Evolutionary conservation across 2,113 vertebrate genomes (phyloP), one percentile per base, ranked within the genome.

Genomic region (Saccopteryx leptura): DNA sequence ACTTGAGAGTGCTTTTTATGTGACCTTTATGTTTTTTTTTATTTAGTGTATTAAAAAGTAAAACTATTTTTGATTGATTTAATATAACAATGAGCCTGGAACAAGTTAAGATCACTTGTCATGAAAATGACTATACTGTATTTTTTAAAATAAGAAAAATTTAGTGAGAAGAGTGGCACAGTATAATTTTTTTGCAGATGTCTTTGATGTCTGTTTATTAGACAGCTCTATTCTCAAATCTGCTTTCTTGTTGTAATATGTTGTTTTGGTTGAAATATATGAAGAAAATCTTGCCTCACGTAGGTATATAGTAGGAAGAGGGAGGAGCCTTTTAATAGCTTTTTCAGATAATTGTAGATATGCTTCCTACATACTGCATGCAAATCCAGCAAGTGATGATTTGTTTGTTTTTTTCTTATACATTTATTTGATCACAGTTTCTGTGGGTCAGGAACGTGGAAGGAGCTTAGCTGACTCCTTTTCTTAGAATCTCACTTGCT

Each of bases 101-200:
- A 76, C 9, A 79, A 81, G 33, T 54, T 50, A 26, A 91, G 52
- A 75, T 76, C 2, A n/a, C 14, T 72, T 85, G 75, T 83, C 48
- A 68, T 83, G 31, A 82, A 92, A 91, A 72, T 60, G 63, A 72
- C 19, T 84, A 13, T 72, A 72, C 19, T 84, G 10, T 72, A 52
- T 88, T 33, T 74, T 61, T 54, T 50, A 95, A 93, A 95, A 71
- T 58, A 63, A 91, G 17, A 21, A 72, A 79, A 26, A 28, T 50
- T 19, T 82, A 52, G 14, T 56, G 61, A 74, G 60, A 74, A 85
- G 54, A 31, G 14, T 72, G 74, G 11, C 46, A 31, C 12, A 31
- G 4, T 9, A 0, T 85, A 85, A 15, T 11, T 75, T 74, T 92
- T 93, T 52, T 60, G 15, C 17, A 66, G 26, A 18, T 69, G 52